Evolutionary conservation across 2,113 vertebrate species (phyloP).

Genomic region (Butorides virescens): DNA sequence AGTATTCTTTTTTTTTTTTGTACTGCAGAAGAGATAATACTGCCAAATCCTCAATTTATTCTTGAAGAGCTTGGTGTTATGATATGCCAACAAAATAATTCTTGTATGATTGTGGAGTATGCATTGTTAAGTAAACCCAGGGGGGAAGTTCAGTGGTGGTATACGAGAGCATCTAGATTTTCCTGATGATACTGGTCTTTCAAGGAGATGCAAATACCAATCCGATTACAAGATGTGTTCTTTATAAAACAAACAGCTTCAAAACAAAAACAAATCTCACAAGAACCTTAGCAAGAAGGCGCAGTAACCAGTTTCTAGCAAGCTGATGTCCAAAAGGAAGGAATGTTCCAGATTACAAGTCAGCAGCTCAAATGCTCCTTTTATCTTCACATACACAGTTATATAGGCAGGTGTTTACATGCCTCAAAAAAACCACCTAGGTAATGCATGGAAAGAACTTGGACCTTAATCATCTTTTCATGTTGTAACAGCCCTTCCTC

Average conservation of each 20-base stretch:
- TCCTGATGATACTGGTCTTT: not conserved
- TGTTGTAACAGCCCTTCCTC: conserved; percentile 43
- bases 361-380: not conserved
- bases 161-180: not conserved
- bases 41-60: not conserved
- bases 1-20: not conserved
- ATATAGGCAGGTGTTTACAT: conserved; percentile 49
- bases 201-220: conserved; percentile 34
- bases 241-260: conserved; percentile 19
- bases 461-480: conserved; percentile 47
- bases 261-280: conserved; percentile 16
- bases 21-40: too few species aligned
- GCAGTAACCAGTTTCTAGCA: not conserved
- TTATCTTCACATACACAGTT: conserved; percentile 24
- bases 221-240: not conserved
- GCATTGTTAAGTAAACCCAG: not conserved
- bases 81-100: not conserved
- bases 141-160: not conserved
- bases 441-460: conserved; percentile 21
- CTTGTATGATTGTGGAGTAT: not conserved
- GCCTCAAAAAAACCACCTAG: conserved; percentile 30
- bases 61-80: not conserved
- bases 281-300: not conserved
- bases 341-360: conserved; percentile 27
- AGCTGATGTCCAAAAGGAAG: conserved; percentile 17